Evolutionary conservation across 2,113 vertebrate genomes (phyloP), one percentile per base, ranked within the genome.

Genomic region (Ceyx margarethae): DNA sequence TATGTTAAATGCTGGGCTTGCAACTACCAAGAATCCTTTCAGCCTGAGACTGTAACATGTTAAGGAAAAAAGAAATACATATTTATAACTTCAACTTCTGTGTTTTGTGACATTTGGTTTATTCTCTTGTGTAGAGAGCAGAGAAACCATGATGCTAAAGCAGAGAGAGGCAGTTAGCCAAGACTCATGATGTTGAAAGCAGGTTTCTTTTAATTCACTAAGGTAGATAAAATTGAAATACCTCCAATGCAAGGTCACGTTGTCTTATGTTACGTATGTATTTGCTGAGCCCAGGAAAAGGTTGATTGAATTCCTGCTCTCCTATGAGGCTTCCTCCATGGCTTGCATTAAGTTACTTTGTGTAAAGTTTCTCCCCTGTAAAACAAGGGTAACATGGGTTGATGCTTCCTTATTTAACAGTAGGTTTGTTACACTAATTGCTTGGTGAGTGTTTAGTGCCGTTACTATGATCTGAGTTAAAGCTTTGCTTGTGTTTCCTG

Each of bases 401-500:
- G 75, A 51, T 85, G 61, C 84, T 85, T 89, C 75, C 35, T 64
- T 93, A 3, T 91, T 90, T 61, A 79, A 82, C 78, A 85, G 74
- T 69, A 73, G 51, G 48, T 93, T 94, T 87, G 78, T 89, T 94
- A 74, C 57, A 93, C 76, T 95, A 93, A 95, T 96, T 93, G 81
- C 85, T 80, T 87, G 67, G 68, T 81, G 78, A 87, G 54, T 81
- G 76, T 82, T 93, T 92, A 91, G 65, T 91, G 68, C 68, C 68
- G 68, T 83, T 87, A 93, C 95, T 94, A 94, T 65, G 57, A 93
- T 83, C 61, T 25, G 57, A 94, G 68, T 87, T 92, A 92, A 91
- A 92, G 85, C 87, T 96, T 93, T 94, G 92, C 94, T 94, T 95
- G 64, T 85, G 93, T 96, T 96, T 95, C 89, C 93, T 72, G 77